Conservation (phyloP, 2,888 invertebrate species). For the Cordilura impudica region DNA sequence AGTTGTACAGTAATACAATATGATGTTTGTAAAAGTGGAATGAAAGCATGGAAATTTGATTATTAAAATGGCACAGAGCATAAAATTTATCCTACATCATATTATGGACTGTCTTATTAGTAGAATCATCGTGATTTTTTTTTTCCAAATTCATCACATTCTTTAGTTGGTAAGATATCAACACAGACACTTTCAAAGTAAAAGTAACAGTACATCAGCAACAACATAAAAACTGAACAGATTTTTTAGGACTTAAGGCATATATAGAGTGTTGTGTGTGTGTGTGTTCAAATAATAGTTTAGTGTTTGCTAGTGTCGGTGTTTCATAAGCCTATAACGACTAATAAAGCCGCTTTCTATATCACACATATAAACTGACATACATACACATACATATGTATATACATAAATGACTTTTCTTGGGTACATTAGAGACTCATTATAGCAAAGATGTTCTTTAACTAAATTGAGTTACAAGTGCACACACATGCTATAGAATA, state of each 20-base stretch:
- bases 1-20: neutral
- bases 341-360: conserved; percentile 54
- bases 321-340: conserved; percentile 50
- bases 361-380: too few species aligned
- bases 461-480: neutral
- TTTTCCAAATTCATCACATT: too few species aligned
- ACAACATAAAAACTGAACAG: neutral
- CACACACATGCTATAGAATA: neutral
- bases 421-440: conserved; percentile 59
- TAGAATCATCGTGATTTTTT: neutral
- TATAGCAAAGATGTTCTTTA: conserved; percentile 50
- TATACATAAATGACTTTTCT: conserved; percentile 49
- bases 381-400: too few species aligned
- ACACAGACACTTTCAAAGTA: neutral
- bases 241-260: conserved; percentile 1
- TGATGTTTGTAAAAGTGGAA: too few species aligned
- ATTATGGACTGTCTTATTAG: too few species aligned
- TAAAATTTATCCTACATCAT: too few species aligned
- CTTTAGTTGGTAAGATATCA: too few species aligned
- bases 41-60: too few species aligned
- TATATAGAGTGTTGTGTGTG: neutral
- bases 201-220: neutral
- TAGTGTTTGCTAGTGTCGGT: conserved; percentile 11
- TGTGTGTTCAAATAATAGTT: neutral
- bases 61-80: too few species aligned